Evolutionary conservation across 2,797 vertebrate genomes (phyloP), one percentile per base, ranked within the genome.

Genomic region (Hydrocynus forskahlii): DNA sequence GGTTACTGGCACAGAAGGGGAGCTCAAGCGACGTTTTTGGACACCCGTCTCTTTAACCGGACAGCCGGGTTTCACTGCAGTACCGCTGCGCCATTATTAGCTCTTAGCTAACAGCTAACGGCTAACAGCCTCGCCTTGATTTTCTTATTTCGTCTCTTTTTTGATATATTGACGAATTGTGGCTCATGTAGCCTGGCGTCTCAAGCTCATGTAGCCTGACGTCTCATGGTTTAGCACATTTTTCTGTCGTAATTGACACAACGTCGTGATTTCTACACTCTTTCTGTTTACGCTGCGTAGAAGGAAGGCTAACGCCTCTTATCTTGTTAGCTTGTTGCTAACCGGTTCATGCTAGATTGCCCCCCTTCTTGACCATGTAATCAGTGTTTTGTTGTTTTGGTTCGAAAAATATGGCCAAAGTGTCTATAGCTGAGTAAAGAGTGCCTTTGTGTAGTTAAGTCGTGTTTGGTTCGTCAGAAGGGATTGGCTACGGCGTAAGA

Each of bases 31-130:
- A 45, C 55, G 21, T 75, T 63, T 74, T 67, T 69, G 9, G 60
- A 5, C 6, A 9, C 60, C 13, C 12, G 3, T 67, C 69, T 25
- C 74, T 40, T 69, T 50, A 59, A 74, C 79, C 80, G 64, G 70
- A 38, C 75, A 43, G 76, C 63, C 54, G 54, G 79, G 85, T 76
- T 78, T 81, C 79, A 87, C 82, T 86, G 83, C 85, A 80, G 82
- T 54, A 80, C 55, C 72, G 79, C 83, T 88, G 87, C 88, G 86
- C 84, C 87, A 87, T 84, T 83, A 71, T 66, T 23, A 45, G 73
- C 60, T 14, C 8, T n/a, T 55, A 10, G 55, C 23, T 9, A 0
- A 2, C 3, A 19, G 63, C 63, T 38, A 38, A 38, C 0, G 14
- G 35, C 35, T 17, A 17, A 8, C 1, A n/a, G 60, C 13, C 43